Base-by-base conservation (phyloP, 2,888 invertebrate genomes). In the Rutpela maculata region DNA sequence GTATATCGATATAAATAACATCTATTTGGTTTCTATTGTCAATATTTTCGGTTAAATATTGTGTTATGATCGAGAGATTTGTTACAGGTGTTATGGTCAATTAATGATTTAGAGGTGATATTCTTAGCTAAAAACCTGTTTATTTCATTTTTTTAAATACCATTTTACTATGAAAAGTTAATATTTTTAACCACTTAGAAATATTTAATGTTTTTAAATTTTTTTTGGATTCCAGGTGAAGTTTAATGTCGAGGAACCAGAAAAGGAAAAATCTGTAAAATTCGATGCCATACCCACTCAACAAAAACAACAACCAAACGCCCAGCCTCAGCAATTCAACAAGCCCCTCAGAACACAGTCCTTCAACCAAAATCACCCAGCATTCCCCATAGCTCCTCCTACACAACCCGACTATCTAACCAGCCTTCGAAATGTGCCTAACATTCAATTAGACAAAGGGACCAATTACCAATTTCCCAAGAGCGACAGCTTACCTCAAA, bases 221-320 rank as follows among this genome's bases (percentile, higher is more conserved):
- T 26, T 26, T 26, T 4, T 26, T 56, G 57, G 59, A 18, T 81
- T 80, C 43, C 71, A 89, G 89, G 89, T 89, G 4, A 89, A 89
- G 84, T 89, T 89, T 74, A 89, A 84, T 72, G 87, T 88, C 15
- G 87, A 86, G 74, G 88, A 88, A 74, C 70, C 84, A 7, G 86
- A 86, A 38, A 85, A 83, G 66, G 88, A 88, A 50, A 88, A 88
- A 78, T 78, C 82, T 0, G 83, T 84, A 0, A 86, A 86, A 77
- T 86, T 85, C 76, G 86, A 86, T 15, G 55, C 78, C 3, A 38
- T 80, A 7, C 78, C 79, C 18, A 63, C 65, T 10, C 72, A 67
- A 12, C 78, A 71, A 65, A 76, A 65, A 18, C 66, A 68, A 19
- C 75, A 71, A 62, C 81, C 78, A 60, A 59, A 35, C 17, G 78